Conservation (phyloP, 2,888 invertebrate species). For the Athrips mouffetella region DNA sequence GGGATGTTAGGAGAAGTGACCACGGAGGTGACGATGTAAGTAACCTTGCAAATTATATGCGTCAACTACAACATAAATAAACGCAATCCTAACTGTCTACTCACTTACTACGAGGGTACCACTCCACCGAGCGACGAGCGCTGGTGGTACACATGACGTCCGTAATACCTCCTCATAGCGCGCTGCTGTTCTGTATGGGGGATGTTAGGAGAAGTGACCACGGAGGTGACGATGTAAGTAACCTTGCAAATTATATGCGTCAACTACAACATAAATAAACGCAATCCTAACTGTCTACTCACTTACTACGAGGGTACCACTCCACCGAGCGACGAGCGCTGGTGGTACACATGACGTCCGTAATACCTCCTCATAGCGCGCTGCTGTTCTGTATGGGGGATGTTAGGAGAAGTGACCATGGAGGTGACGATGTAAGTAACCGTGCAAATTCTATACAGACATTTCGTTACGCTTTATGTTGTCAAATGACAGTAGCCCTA, state of each 20-base stretch:
- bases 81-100: constrained; percentile 48
- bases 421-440: too few relatives aligned
- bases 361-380: constrained; percentile 78
- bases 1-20: constrained; percentile 38
- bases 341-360: constrained; percentile 76
- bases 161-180: constrained; percentile 77
- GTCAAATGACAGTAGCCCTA: too few relatives aligned
- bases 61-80: constrained; percentile 76
- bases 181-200: constrained; percentile 73
- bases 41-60: too few relatives aligned
- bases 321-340: constrained; percentile 74
- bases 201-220: constrained; percentile 36
- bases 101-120: constrained; percentile 76
- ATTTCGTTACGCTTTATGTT: too few relatives aligned
- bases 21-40: too few relatives aligned
- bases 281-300: constrained; percentile 56
- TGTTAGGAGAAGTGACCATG: too few relatives aligned
- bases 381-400: constrained; percentile 71
- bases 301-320: constrained; percentile 76
- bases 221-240: too few relatives aligned
- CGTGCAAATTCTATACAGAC: too few relatives aligned
- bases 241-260: too few relatives aligned
- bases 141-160: constrained; percentile 78
- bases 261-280: constrained; percentile 67
- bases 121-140: constrained; percentile 74